Conservation (phyloP, 2,113 vertebrate genomes). For the Pipa parva region DNA sequence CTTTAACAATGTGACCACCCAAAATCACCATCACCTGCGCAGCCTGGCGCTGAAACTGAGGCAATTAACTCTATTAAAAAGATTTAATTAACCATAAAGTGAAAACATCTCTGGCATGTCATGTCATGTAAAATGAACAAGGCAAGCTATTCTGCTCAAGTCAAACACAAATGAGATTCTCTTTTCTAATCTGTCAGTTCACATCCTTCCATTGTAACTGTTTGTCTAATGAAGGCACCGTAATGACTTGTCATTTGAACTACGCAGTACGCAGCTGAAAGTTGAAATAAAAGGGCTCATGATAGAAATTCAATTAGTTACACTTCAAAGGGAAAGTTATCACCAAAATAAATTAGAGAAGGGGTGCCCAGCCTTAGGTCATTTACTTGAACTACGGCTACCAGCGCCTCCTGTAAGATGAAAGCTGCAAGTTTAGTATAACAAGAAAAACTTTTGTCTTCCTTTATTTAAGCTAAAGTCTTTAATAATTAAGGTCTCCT, state of each 20-base stretch:
- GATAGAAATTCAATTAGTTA: not conserved
- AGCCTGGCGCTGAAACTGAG: conserved; percentile 21
- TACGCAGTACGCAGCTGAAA: conserved; percentile 1
- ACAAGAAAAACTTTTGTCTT: no score
- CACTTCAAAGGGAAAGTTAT: no score
- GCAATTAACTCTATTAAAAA: conserved; percentile 30
- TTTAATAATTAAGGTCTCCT: no score
- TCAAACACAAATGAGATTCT: not conserved
- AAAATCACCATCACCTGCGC: conserved; percentile 25
- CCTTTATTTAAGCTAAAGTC: no score
- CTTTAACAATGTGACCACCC: conserved; percentile 21
- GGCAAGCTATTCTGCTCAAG: conserved; percentile 9
- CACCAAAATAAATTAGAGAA: not conserved
- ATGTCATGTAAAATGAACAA: conserved; percentile 10
- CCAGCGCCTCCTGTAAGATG: no score
- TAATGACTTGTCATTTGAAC: not conserved
- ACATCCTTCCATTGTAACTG: conserved; percentile 1
- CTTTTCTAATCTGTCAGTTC: conserved; percentile 20
- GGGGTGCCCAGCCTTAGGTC: not conserved
- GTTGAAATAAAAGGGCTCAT: not conserved
- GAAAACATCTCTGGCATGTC: conserved; percentile 13
- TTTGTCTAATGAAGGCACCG: not conserved
- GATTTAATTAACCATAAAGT: conserved; percentile 37
- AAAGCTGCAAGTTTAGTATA: no score
- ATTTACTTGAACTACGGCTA: no score